Base-by-base conservation (phyloP, 2,797 vertebrate genomes). In the Peromyscus nudipes region DNA sequence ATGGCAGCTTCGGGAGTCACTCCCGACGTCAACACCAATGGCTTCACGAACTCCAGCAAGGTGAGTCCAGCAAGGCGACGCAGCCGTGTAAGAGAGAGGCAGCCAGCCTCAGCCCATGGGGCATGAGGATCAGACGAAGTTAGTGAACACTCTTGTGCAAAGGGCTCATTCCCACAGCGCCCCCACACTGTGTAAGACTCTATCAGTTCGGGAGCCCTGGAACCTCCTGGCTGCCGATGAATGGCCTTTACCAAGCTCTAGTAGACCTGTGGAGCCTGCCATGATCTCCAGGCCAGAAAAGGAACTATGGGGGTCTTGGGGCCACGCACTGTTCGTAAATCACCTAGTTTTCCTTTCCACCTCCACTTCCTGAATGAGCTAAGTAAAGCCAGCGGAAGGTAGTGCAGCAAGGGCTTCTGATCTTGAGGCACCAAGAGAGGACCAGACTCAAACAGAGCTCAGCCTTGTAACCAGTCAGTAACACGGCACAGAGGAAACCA, bases 1-100 rank as follows among this genome's bases (percentile, higher is more conserved):
- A 99, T 99, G 99, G 99, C 99, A 0, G 99, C 99, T 1, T 99
- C 99, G 0, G 99, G 99, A 27, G 99, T 99, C 97, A 99, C 99
- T 0, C 99, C 99, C 0, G 99, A 99, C 55, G 99, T 99, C 95
- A 99, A 98, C 87, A 98, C 98, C 40, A 99, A 99, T 0, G 99
- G 98, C 83, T 99, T 98, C 76, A 97, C 99, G 23, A 96, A 95
- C 92, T 98, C 96, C 95, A 98, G 96, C 96, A 99, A 99, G 99
- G 99, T 99, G 96, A 65, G 19, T 16, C 19, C 37, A 49, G 52
- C 52, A 46, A n/a, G 37, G 11, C 27, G 21, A 55, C 0, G 19
- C 31, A 37, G 81, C 43, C 17, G 49, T 16, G 46, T 43, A 17
- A 29, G 31, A 80, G 46, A 40, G 0, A 4, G 60, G 60, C 40